These are phyloP conservation scores for Archivesica marissinica DNA, from an alignment of 1,140 invertebrate genomes.

Conservation along the genomic window DNA sequence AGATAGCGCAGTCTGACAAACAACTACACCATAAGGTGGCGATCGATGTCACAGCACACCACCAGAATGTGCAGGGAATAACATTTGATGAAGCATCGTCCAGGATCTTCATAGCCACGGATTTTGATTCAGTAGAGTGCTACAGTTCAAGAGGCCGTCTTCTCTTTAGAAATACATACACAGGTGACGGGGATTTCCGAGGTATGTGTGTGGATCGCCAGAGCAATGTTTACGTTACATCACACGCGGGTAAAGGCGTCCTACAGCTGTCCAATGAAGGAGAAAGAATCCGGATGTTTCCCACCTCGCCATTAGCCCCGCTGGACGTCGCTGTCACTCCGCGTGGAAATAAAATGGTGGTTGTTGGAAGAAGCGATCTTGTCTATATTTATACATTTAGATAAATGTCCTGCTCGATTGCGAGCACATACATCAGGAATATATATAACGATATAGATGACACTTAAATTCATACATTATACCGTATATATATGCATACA, in stretches of 20 bases:
- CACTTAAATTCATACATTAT: no score
- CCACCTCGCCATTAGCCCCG: slow-evolving; percentile 48
- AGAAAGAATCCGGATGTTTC: slow-evolving; percentile 46
- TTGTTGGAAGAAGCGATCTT: slow-evolving; percentile 44
- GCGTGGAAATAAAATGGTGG: slow-evolving; percentile 51
- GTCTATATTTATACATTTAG: slow-evolving; percentile 49
- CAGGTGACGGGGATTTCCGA: slow-evolving; percentile 39
- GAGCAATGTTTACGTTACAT: slow-evolving; percentile 47
- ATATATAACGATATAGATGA: no score
- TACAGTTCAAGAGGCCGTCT: slow-evolving; percentile 26
- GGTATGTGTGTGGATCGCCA: slow-evolving; percentile 34
- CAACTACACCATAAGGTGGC: slow-evolving; percentile 22
- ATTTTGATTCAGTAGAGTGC: slow-evolving; percentile 45
- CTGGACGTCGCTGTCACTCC: slow-evolving; percentile 46
- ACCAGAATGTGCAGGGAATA: slow-evolving; percentile 44
- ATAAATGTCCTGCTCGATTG: neutral
- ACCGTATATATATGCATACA: no score
- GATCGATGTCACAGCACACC: slow-evolving; percentile 41
- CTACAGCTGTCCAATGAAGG: slow-evolving; percentile 36
- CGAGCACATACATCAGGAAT: no score
- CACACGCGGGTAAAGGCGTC: slow-evolving; percentile 34
- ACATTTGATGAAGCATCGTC: slow-evolving; percentile 41
- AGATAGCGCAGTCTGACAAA: slow-evolving; percentile 35
- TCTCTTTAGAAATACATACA: slow-evolving; percentile 49
- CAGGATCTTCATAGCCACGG: slow-evolving; percentile 48